These are phyloP conservation scores for Drosophila carrolli DNA, from an alignment of 1,140 invertebrate genomes.

Conservation along the genomic window DNA sequence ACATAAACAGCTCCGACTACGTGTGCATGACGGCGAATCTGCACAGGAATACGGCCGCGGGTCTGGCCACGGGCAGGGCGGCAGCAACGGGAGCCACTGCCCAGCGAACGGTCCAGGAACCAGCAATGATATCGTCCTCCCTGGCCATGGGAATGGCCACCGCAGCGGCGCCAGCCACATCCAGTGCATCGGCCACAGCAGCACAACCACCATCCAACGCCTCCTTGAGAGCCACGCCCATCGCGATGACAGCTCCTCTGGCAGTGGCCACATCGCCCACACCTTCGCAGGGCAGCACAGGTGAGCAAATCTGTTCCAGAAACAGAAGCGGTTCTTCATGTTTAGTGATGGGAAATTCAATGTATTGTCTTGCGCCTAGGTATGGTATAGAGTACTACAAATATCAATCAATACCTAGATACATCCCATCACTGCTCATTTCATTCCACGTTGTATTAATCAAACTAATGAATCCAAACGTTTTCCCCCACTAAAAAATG, in stretches of 20 bases:
- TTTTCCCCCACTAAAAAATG: conserved; percentile 14
- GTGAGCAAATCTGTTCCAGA: conserved; percentile 20
- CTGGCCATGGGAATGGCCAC: conserved; percentile 4
- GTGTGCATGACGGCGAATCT: conserved; percentile 89
- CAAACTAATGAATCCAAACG: conserved; percentile 18
- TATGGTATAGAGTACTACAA: not conserved
- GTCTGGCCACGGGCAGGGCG: conserved; percentile 34
- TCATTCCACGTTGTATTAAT: conserved; percentile 4
- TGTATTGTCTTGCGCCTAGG: not conserved
- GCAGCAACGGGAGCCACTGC: conserved; percentile 20
- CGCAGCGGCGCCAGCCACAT: conserved; percentile 2
- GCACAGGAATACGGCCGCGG: conserved; percentile 55
- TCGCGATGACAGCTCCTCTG: conserved; percentile 60
- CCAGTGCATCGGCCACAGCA: conserved; percentile 13
- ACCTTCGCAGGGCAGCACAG: conserved; percentile 81
- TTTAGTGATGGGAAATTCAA: not conserved
- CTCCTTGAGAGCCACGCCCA: conserved; percentile 64
- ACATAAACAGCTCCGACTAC: conserved; percentile 89
- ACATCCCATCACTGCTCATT: too few species aligned
- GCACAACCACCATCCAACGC: conserved; percentile 18
- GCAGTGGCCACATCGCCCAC: conserved; percentile 79
- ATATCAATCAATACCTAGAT: not conserved
- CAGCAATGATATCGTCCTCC: conserved; percentile 11
- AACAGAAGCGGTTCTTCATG: not conserved
- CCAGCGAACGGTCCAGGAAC: conserved; percentile 34